Percentiles rank a stretch among this genome's conserved stretches.
Evolutionary conservation across 2,113 vertebrate species (phyloP).

Genomic region (Tricholaema leucomelas): DNA sequence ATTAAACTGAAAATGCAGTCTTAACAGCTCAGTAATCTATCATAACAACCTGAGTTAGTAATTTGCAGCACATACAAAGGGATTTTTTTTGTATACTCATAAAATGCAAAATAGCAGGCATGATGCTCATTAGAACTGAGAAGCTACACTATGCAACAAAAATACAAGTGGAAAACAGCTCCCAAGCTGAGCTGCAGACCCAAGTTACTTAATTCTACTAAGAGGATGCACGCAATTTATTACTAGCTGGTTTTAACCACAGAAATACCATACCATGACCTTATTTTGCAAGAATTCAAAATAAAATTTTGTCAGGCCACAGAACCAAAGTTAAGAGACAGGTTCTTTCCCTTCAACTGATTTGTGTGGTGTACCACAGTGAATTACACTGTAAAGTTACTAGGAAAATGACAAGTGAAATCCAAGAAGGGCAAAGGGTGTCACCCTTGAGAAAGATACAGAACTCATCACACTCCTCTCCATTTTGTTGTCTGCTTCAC

Average conservation of each 20-base stretch:
- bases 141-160: background rate
- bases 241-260: background rate
- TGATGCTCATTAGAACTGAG: background rate
- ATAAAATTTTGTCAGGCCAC: background rate
- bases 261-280: background rate
- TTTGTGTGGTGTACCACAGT: background rate
- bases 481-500: background rate
- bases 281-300: background rate
- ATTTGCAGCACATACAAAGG: background rate
- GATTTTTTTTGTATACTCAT: background rate
- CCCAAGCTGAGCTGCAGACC: background rate
- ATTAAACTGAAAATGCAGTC: background rate
- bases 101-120: background rate
- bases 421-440: background rate
- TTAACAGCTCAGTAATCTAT: background rate
- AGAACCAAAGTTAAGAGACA: background rate
- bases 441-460: background rate
- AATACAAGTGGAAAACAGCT: background rate
- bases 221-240: background rate
- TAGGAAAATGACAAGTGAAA: background rate
- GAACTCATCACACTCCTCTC: background rate
- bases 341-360: background rate
- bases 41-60: background rate
- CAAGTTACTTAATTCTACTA: background rate
- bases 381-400: background rate